phyloP scores from a whole-genome alignment of 1,140 invertebrate genomes.

The Nasonia giraulti region DNA sequence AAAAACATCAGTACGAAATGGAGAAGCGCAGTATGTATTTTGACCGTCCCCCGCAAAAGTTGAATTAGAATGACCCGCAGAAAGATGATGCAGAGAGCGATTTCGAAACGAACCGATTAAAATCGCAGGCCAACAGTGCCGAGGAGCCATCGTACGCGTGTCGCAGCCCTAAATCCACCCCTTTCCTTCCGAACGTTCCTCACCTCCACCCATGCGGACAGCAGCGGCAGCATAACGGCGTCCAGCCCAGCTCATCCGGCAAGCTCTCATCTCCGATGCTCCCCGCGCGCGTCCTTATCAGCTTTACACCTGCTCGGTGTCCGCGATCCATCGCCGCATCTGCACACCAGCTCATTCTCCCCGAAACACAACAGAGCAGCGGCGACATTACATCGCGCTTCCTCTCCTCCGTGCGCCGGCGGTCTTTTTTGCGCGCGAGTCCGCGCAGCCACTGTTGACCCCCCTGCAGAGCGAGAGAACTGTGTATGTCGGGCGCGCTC shows the following conservation, averaged over 20 bases:
- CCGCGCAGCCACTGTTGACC: conserved; percentile 54
- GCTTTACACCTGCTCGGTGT: no score
- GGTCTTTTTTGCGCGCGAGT: conserved; percentile 55
- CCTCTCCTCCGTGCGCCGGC: conserved; percentile 34
- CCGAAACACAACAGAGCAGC: neutral
- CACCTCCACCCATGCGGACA: neutral
- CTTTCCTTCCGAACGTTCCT: neutral
- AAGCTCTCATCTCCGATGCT: no score
- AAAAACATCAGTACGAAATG: no score
- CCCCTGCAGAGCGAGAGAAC: conserved; percentile 45
- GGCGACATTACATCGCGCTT: neutral
- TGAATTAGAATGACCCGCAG: no score
- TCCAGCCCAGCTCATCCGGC: no score
- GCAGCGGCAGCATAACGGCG: no score
- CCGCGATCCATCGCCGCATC: no score
- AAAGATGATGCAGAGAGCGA: no score
- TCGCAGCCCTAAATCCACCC: neutral
- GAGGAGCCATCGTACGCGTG: conserved; percentile 26
- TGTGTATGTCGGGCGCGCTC: neutral
- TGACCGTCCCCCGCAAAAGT: no score
- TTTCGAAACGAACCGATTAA: no score
- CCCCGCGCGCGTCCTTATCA: no score
- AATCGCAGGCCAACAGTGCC: neutral
- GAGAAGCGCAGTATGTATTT: no score
- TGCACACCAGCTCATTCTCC: neutral